A percentile compares a stretch with the other conserved stretches of the same genome.
Conservation (phyloP, 2,797 vertebrate genomes). For the Thaleichthys pacificus region DNA sequence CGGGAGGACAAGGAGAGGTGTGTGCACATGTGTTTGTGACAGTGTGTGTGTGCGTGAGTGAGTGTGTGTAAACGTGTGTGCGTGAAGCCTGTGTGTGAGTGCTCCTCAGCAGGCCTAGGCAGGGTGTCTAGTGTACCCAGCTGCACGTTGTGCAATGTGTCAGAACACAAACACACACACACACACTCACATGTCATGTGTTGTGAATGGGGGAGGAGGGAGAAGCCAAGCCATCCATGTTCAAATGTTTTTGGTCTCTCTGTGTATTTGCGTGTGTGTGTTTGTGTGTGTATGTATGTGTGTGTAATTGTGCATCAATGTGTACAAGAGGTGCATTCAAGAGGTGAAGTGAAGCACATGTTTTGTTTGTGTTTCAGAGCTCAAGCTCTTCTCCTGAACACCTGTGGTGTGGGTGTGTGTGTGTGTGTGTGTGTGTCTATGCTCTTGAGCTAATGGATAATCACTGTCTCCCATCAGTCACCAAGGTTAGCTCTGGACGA, state of each 20-base stretch:
- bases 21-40: background rate
- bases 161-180: no score
- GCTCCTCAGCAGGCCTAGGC: no score
- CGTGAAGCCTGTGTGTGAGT: background rate
- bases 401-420: background rate
- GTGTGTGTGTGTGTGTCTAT: constrained; percentile 10
- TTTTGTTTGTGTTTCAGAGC: no score
- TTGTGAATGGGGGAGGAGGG: no score
- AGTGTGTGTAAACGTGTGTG: background rate
- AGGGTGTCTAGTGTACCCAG: background rate
- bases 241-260: background rate
- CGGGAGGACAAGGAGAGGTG: background rate
- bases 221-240: no score
- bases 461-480: background rate
- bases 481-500: no score
- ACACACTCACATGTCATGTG: no score
- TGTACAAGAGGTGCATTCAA: no score
- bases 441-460: constrained; percentile 51
- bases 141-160: no score
- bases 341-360: no score
- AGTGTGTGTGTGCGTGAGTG: constrained; percentile 2
- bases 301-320: background rate
- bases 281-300: background rate
- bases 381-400: no score
- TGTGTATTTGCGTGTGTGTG: background rate